These are phyloP conservation scores for Rutpela maculata DNA, from an alignment of 2,888 invertebrate genomes.

Conservation along the genomic window DNA sequence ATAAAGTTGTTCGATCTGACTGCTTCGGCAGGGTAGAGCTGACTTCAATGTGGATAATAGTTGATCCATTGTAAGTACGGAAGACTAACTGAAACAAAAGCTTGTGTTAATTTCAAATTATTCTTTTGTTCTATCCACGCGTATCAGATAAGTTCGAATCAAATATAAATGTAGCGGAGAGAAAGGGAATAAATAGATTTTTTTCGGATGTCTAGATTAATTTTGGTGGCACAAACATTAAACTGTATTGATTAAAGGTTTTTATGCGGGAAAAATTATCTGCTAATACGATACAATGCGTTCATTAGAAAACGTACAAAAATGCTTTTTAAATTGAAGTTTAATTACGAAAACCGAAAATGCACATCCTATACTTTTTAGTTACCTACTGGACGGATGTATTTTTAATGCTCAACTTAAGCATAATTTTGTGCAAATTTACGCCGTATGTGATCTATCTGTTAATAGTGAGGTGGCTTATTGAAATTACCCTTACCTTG, in stretches of 20 bases:
- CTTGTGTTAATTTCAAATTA: neutral
- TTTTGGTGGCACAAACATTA: neutral
- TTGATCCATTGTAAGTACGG: conserved; percentile 47
- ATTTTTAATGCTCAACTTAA: no score
- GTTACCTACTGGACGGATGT: no score
- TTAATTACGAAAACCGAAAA: no score
- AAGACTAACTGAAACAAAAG: conserved; percentile 14
- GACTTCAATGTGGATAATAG: conserved; percentile 54
- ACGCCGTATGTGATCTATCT: no score
- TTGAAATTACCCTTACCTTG: no score
- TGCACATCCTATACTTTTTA: no score
- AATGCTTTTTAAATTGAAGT: no score
- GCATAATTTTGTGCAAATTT: no score
- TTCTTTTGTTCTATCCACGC: neutral
- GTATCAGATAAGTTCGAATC: conserved; percentile 1
- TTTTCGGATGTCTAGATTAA: neutral
- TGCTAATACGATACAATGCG: no score
- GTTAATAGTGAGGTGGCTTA: no score
- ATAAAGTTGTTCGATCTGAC: conserved; percentile 69
- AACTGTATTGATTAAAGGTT: neutral
- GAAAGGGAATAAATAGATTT: neutral
- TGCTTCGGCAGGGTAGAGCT: conserved; percentile 66
- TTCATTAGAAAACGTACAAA: no score
- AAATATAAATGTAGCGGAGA: neutral
- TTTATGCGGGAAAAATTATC: neutral